Base-by-base conservation (phyloP, 53 echinoderm and acorn worm genomes). In the Henricia sp. region DNA sequence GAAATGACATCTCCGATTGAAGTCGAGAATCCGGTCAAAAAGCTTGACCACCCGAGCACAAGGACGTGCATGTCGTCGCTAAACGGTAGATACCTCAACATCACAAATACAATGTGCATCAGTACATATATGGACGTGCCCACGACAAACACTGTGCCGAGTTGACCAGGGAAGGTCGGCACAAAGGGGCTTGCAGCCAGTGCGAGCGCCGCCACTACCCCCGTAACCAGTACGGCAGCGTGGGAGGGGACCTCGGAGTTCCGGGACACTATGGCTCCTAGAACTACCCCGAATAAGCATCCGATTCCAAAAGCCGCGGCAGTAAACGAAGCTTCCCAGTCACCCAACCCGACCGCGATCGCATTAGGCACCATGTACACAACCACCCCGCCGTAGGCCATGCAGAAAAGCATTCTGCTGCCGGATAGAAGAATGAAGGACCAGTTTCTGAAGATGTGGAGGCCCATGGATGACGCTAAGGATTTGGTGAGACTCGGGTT, bases 351-450 rank as follows among this genome's bases (percentile, higher is more conserved):
- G 24, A 62, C 43, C 4, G 42, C 14, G 17, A 60, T 27, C 1
- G 41, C 64, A 25, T 78, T 78, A 3, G 80, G 80, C 3, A 78
- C 46, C 14, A 78, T 26, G 32, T 78, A 78, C 3, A 78, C 35
- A 12, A 63, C 9, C 1, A 63, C 34, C 33, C 64, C 64, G 23
- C 32, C 32, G 33, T 16, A 11, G 13, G 32, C 32, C 11, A 63
- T 29, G 64, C 16, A n/a, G 64, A 34, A 32, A 35, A 12, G n/a
- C 33, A 63, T 63, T 30, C 34, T 28, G 11, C 12, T 9, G 17
- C 64, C 30, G 33, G 64, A 33, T 2, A 63, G 0, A 3, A 34
- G 11, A 12, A 63, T n/a, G 35, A 63, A 63, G 11, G 11, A 1
- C 3, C 35, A 11, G 4, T 30, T 63, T 12, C 2, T 32, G 13